Evolutionary conservation across 2,888 invertebrate species (phyloP).

Genomic region (Thecophora atra): DNA sequence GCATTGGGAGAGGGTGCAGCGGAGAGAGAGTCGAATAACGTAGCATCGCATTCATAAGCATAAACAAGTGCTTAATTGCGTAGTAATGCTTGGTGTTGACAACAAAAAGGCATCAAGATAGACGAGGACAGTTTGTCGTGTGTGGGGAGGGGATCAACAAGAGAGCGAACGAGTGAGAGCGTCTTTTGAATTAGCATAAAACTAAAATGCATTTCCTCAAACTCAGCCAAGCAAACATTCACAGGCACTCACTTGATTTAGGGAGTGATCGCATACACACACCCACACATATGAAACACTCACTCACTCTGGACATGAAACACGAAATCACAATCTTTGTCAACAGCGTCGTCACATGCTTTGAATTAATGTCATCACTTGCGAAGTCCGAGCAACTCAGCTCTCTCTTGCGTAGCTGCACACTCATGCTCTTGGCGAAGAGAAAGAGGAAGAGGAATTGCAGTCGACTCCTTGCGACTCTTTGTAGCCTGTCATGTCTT

Average conservation of each 20-base stretch:
- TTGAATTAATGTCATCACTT: constrained; percentile 37
- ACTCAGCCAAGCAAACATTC: constrained; percentile 28
- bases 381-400: constrained; percentile 8
- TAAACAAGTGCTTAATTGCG: constrained; percentile 56
- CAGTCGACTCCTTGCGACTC: too few species aligned
- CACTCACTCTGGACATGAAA: constrained; percentile 36
- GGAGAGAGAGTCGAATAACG: background rate
- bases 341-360: constrained; percentile 36
- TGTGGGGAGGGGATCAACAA: background rate
- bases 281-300: constrained; percentile 9
- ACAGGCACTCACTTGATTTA: constrained; percentile 22
- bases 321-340: constrained; percentile 43
- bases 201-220: constrained; percentile 33
- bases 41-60: constrained; percentile 41
- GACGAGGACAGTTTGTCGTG: background rate
- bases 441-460: too few species aligned
- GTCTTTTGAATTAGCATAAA: constrained; percentile 40
- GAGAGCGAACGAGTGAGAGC: background rate
- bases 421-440: constrained; percentile 32
- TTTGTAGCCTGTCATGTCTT: too few species aligned
- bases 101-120: constrained; percentile 52
- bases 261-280: constrained; percentile 1
- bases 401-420: constrained; percentile 23
- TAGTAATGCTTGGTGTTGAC: constrained; percentile 55
- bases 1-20: background rate